Evolutionary conservation across 1,140 invertebrate genomes (phyloP).

Genomic region (Drosophila pruinosa): DNA sequence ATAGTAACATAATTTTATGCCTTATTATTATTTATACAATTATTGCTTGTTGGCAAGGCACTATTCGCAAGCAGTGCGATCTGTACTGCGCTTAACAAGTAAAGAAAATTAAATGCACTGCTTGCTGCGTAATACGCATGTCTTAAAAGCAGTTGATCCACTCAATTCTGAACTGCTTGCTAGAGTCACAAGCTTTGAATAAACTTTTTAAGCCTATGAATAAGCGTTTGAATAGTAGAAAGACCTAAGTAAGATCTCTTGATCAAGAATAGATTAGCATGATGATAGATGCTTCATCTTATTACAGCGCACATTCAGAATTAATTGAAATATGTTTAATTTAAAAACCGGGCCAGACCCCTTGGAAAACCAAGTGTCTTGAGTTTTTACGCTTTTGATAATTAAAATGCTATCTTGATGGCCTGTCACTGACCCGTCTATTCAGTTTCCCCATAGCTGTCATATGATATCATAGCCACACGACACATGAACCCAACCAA

Average conservation of each 20-base stretch:
- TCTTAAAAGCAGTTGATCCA: no score
- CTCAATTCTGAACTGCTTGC: no score
- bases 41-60: no score
- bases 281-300: background rate
- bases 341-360: background rate
- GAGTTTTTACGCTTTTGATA: background rate
- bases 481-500: background rate
- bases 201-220: no score
- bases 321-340: background rate
- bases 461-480: slow-evolving; percentile 29
- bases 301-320: background rate
- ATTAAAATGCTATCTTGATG: slow-evolving; percentile 18
- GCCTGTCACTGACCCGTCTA: slow-evolving; percentile 15
- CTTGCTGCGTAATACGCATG: no score
- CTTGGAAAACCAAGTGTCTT: background rate
- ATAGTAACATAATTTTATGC: no score
- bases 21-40: no score
- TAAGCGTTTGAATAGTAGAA: no score
- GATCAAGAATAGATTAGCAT: background rate
- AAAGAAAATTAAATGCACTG: no score
- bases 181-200: no score
- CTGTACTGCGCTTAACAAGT: no score
- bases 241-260: background rate
- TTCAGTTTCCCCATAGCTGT: slow-evolving; percentile 11
- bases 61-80: no score